Conservation (phyloP, 2,797 vertebrate genomes). For the Aulostomus chinensis region DNA sequence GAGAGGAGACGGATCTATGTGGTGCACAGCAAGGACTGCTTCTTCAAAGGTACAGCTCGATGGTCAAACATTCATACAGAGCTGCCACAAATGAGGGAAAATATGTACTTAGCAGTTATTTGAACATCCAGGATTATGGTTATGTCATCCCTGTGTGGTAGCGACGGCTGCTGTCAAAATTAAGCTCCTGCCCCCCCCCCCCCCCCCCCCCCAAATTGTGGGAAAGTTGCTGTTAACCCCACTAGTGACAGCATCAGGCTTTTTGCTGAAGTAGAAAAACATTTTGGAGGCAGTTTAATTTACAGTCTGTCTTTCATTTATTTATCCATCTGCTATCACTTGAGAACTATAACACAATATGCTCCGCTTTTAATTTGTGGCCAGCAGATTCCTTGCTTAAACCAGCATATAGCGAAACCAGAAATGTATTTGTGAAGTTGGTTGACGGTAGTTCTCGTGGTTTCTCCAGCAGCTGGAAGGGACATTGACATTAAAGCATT, state of each 20-base stretch:
- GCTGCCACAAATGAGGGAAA: background rate
- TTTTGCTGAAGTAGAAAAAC: no score
- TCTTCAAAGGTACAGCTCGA: conserved; percentile 89
- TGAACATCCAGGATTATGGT: no score
- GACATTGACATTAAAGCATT: no score
- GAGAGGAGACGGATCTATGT: conserved; percentile 85
- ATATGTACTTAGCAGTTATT: no score
- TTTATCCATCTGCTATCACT: background rate
- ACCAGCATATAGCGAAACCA: no score
- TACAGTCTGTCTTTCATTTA: background rate
- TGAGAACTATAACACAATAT: background rate
- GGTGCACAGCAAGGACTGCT: conserved; percentile 92
- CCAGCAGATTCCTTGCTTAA: no score
- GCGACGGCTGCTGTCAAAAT: no score
- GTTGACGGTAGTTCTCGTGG: background rate
- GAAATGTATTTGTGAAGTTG: background rate
- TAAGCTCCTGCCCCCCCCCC: no score
- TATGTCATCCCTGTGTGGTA: no score
- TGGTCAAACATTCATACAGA: background rate
- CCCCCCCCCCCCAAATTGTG: no score
- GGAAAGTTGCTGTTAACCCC: no score
- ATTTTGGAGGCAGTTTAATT: background rate
- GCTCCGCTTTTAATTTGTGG: background rate
- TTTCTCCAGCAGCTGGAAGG: background rate
- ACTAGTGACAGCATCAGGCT: no score